Base-by-base conservation (phyloP, 1,140 invertebrate species). In the Procambarus clarkii region DNA sequence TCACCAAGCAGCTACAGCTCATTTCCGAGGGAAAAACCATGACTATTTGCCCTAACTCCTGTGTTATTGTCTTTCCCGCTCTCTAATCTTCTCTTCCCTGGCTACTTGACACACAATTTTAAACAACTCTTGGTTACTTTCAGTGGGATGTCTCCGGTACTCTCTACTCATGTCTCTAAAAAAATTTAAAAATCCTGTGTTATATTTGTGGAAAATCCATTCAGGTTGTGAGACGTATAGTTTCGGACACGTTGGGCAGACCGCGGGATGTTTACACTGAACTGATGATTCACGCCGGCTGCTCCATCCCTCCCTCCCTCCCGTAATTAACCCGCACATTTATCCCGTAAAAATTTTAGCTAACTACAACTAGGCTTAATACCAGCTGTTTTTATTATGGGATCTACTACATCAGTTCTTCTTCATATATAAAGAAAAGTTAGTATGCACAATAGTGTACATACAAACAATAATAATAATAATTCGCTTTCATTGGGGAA, bases 221-320 rank as follows among this genome's bases (percentile, higher is more conserved):
- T 71, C 2, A 64, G 4, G 71, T 13, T 71, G 45, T 84, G 69
- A 24, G 5, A 5, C n/a, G 11, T 21, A n/a, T 74, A 74, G 69
- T 34, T 74, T 74, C 69, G 69, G 69, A 74, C 69, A 11, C 13
- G 69, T 74, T n/a, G n/a, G 34, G n/a, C 69, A 74, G 5, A 74
- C 69, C n/a, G 24, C 34, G 69, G 11, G 69, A 74, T 74, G 69
- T 74, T 74, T 74, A 74, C 24, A 34, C 7, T 74, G n/a, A 74
- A 34, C 69, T 74, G 69, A 24, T 74, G 69, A 74, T 74, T 74
- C 69, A 74, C 24, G n/a, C 69, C 69, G n/a, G n/a, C 21, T n/a
- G 69, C 69, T 34, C 69, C 5, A 21, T 74, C n/a, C 13, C 34
- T 7, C 69, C 69, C n/a, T 3, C 9, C 2, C n/a, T 5, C n/a